These are phyloP conservation scores for Elephantulus edwardii DNA, from an alignment of 2,113 vertebrate genomes.

Conservation along the genomic window DNA sequence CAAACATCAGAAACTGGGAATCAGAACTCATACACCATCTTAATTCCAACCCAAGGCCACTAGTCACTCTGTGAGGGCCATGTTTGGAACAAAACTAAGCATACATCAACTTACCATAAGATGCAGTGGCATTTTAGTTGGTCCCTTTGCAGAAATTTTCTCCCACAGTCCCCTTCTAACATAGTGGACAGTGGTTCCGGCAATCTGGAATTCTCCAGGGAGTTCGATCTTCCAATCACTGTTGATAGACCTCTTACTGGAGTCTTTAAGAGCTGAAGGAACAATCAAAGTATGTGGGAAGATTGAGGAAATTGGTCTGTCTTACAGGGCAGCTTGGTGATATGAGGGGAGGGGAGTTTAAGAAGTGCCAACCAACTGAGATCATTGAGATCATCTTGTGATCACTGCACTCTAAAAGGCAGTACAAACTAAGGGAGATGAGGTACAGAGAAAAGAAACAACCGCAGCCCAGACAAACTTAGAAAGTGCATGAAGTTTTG, in stretches of 20 bases:
- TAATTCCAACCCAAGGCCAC: neutral
- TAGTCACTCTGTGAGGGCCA: neutral
- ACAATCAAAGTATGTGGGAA: conserved; percentile 47
- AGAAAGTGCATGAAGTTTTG: neutral
- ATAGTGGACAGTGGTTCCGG: conserved; percentile 97
- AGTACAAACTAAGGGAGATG: fast-evolving
- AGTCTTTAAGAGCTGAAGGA: conserved; percentile 93
- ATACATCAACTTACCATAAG: conserved; percentile 91
- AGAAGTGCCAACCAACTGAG: neutral
- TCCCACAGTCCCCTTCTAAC: conserved; percentile 97
- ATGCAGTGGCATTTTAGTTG: conserved; percentile 95
- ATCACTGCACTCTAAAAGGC: neutral
- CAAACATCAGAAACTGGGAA: neutral
- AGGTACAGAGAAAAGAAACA: neutral
- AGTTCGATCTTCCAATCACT: conserved; percentile 99
- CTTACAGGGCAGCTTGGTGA: neutral
- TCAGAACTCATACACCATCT: too few species aligned
- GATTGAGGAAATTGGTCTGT: neutral
- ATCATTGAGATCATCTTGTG: too few species aligned
- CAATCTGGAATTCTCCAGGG: conserved; percentile 98
- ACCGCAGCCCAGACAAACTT: neutral
- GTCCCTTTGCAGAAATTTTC: conserved; percentile 98
- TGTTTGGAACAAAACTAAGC: conserved; percentile 70
- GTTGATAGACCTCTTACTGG: conserved; percentile 95
- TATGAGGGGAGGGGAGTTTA: neutral